These are phyloP conservation scores for Ichneumon xanthorius DNA, from an alignment of 2,888 invertebrate genomes.

Conservation along the genomic window DNA sequence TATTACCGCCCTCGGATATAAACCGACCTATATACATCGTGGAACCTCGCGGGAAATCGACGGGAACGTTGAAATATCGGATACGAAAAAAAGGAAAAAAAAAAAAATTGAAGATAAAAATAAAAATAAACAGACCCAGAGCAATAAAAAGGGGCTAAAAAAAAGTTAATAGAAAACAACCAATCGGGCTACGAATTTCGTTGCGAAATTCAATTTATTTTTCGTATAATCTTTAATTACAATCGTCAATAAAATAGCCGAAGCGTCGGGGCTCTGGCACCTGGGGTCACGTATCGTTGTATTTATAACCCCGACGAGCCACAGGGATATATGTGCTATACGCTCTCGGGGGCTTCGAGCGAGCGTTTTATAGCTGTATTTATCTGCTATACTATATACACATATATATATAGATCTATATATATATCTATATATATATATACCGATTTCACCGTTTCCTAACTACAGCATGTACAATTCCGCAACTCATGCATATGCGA, in stretches of 20 bases:
- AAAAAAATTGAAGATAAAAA: not conserved
- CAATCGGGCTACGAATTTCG: conserved; percentile 20
- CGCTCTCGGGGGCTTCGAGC: conserved; percentile 12
- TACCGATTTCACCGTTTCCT: conserved; percentile 39
- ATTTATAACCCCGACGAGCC: conserved; percentile 28
- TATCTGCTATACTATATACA: no score
- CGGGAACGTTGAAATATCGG: conserved; percentile 42
- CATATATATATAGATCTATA: no score
- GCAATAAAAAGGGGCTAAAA: not conserved
- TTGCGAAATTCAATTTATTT: conserved; percentile 49
- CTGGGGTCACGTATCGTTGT: conserved; percentile 33
- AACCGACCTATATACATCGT: conserved; percentile 25
- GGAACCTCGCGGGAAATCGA: conserved; percentile 29
- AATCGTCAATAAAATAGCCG: conserved; percentile 41
- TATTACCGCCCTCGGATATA: conserved; percentile 42
- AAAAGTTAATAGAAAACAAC: conserved; percentile 7
- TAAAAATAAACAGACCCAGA: conserved; percentile 12
- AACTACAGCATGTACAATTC: conserved; percentile 49
- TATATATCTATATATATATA: not conserved
- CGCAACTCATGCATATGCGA: conserved; percentile 78
- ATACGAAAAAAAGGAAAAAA: conserved; percentile 13
- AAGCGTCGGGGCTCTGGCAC: conserved; percentile 24
- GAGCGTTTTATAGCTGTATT: conserved; percentile 3
- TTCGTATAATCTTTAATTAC: conserved; percentile 56
- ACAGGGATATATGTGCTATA: conserved; percentile 8